Evolutionary conservation across 2,113 vertebrate genomes (phyloP).

Genomic region (Glareola pratincola): DNA sequence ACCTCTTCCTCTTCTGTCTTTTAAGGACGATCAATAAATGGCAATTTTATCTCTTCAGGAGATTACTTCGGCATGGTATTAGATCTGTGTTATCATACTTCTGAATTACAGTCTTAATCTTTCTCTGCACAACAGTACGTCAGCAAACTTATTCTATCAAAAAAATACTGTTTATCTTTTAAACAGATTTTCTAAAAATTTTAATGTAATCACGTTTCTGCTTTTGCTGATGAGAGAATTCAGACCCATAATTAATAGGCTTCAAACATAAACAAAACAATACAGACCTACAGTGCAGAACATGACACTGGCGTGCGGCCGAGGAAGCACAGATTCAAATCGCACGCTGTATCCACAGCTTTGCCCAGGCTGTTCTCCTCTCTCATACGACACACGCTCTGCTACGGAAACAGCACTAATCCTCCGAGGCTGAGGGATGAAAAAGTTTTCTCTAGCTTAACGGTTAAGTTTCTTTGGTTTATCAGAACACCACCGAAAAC

Average conservation of each 20-base stretch:
- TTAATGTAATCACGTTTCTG: not conserved
- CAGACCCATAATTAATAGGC: not conserved
- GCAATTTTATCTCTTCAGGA: not conserved
- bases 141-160: not conserved
- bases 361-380: slow-evolving; percentile 88
- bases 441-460: not conserved
- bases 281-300: slow-evolving; percentile 97
- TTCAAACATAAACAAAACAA: not conserved
- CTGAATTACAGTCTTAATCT: not conserved
- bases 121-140: not conserved
- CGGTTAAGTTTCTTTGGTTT: not conserved
- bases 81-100: not conserved
- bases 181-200: not conserved
- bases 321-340: slow-evolving; percentile 92
- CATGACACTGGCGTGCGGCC: slow-evolving; percentile 90
- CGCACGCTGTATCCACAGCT: slow-evolving; percentile 97
- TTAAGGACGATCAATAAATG: not conserved
- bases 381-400: slow-evolving; percentile 88
- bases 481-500: not conserved
- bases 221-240: not conserved
- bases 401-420: slow-evolving; percentile 97
- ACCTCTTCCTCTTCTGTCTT: not conserved
- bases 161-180: not conserved
- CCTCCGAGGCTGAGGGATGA: slow-evolving; percentile 82
- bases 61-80: not conserved